Evolutionary conservation across 2,888 invertebrate species (phyloP), one percentile per base, ranked within the genome.

Genomic region (Callosobruchus maculatus): DNA sequence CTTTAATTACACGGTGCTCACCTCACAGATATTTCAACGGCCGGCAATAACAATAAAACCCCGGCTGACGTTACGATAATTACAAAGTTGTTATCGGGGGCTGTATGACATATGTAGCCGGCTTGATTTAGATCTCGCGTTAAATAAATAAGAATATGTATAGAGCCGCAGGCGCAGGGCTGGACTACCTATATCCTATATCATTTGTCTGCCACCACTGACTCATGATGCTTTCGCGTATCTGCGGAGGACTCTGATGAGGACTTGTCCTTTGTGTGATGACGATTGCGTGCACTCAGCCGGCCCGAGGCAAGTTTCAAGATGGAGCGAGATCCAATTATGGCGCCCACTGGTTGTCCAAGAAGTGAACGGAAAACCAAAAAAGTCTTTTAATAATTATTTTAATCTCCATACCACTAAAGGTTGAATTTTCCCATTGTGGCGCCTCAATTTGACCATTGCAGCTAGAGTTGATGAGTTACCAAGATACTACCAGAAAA

Each of bases 71-170:
- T 72, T 66, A 69, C 71, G 72, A 75, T 77, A 77, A 77, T 77
- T 77, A 77, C 77, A 72, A 74, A 77, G 74, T 74, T 75, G 75
- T 77, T 77, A 77, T 77, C 77, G 75, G 72, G 68, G 68, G 22
- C 72, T 22, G 73, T 75, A 77, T 77, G 77, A 77, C 77, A 77
- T 75, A 74, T 76, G 76, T 77, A 73, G 72, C 69, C 21, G 73
- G 71, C 26, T 69, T 74, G 77, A 76, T 77, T 77, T 73, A 74
- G 73, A 77, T 74, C 75, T 73, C 72, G 72, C 68, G 73, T 72
- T 71, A 49, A 76, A 77, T 77, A 76, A 75, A 77, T 77, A 77
- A 73, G 66, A 68, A 49, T 49, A 49, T 49, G 49, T 49, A 49
- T 49, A 49, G 13, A 13, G 49, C 49, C 49, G 49, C 49, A 18